Conservation (phyloP, 1,140 invertebrate species). For the Penaeus japonicus region DNA sequence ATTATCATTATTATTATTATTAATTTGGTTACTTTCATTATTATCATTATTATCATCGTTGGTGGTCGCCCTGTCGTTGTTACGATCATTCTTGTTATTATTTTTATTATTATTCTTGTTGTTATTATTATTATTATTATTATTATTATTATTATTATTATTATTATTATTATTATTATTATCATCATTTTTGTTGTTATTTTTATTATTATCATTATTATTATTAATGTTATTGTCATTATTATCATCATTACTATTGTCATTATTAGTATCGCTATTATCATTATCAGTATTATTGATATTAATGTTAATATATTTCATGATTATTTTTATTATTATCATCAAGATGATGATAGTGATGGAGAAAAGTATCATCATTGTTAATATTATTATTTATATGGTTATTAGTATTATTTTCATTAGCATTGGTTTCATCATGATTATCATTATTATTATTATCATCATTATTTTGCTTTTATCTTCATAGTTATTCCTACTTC, state of each 20-base stretch:
- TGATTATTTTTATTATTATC: too few relatives aligned
- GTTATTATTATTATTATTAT: not conserved
- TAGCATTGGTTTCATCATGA: too few relatives aligned
- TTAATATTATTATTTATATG: too few relatives aligned
- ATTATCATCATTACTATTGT: not conserved
- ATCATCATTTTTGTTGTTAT: not conserved
- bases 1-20: not conserved
- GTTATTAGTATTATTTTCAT: too few relatives aligned
- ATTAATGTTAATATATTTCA: too few relatives aligned
- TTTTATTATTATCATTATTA: not conserved
- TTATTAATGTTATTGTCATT: not conserved
- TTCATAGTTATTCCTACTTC: too few relatives aligned
- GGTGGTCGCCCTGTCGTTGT: not conserved
- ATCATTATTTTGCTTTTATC: too few relatives aligned
- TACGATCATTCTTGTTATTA: not conserved
- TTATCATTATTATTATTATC: too few relatives aligned
- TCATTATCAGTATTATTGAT: too few relatives aligned
- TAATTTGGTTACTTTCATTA: not conserved
- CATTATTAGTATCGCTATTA: too few relatives aligned
- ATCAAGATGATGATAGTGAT: too few relatives aligned
- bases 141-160: not conserved
- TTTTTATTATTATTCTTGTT: not conserved
- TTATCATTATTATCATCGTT: not conserved
- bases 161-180: not conserved
- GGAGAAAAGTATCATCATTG: too few relatives aligned